phyloP scores from a whole-genome alignment of 1,140 invertebrate species.

The Musca domestica region DNA sequence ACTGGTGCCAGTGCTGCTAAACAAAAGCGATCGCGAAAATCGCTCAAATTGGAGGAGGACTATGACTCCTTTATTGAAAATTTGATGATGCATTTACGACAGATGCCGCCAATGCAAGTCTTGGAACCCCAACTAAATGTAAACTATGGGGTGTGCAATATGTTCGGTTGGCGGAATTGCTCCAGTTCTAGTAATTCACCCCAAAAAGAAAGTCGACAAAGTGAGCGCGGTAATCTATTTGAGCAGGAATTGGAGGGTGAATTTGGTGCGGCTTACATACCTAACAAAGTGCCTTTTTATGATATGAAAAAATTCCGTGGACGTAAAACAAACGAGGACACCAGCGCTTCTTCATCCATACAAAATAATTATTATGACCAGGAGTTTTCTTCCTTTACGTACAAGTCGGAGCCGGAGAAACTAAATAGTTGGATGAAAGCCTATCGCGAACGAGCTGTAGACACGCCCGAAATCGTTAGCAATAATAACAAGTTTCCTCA shows the following conservation, averaged over 20 bases:
- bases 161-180: conserved; percentile 67
- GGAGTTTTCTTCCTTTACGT: conserved; percentile 73
- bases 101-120: conserved; percentile 80
- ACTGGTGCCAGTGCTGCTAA: conserved; percentile 31
- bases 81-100: conserved; percentile 78
- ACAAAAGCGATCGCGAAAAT: conserved; percentile 74
- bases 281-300: conserved; percentile 22
- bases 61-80: conserved; percentile 88
- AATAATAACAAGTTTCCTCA: conserved; percentile 19
- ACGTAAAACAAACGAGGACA: conserved; percentile 18
- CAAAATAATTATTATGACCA: conserved; percentile 90
- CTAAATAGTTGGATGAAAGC: neutral
- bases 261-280: conserved; percentile 21
- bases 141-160: conserved; percentile 75
- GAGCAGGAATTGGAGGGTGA: conserved; percentile 55
- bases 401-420: conserved; percentile 10
- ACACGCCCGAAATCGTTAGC: neutral
- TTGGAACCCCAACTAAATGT: conserved; percentile 82
- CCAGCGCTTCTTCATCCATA: conserved; percentile 59
- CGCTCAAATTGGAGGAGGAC: conserved; percentile 84
- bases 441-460: conserved; percentile 3
- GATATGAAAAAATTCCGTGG: conserved; percentile 52
- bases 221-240: conserved; percentile 58
- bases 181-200: neutral
- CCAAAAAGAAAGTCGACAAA: conserved; percentile 4